Base-by-base conservation (phyloP, 1,140 invertebrate species). In the Bacillus rossius region DNA sequence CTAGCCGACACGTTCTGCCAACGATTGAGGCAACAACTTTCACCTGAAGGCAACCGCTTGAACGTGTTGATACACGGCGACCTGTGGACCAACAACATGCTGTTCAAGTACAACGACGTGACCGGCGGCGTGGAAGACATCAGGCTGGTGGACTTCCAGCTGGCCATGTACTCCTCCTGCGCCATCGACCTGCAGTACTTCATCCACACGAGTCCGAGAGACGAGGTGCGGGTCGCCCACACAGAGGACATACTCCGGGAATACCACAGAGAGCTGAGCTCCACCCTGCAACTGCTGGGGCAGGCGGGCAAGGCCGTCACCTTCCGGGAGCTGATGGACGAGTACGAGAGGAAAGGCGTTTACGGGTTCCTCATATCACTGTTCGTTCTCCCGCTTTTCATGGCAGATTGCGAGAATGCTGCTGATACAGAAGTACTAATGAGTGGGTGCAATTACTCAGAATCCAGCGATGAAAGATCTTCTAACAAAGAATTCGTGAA, bases 141-240 rank as follows among this genome's bases (percentile, higher is more conserved):
- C 0, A 70, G 67, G 47, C 47, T 79, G 0, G 59, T 79, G 16
- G 77, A 79, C 55, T 73, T 77, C 19, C 65, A 67, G 52, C 10
- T 67, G 8, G 25, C 59, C 25, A 63, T 77, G 14, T 77, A 78
- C 43, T 68, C 73, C 5, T 83, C 77, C 17, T 70, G 79, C 5
- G 54, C 76, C 0, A 69, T 79, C 5, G 84, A 86, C 64, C 53
- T 86, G 3, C 64, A 79, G 0, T 85, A 84, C 51, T 78, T 83
- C 45, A 57, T 85, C 1, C 76, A 78, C 16, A 79, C 77, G 0
- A 83, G 81, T 55, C 67, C 7, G 64, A 73, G 8, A 5, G 65
- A 69, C 7, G 60, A 70, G 0, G 67, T 79, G 0, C 59, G 76
- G 1, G 70, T 75, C 0, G 59, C 58, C 14, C 42, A 75, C 8